Evolutionary conservation across 2,797 vertebrate species (phyloP), one percentile per base, ranked within the genome.

Genomic region (Molossus molossus): DNA sequence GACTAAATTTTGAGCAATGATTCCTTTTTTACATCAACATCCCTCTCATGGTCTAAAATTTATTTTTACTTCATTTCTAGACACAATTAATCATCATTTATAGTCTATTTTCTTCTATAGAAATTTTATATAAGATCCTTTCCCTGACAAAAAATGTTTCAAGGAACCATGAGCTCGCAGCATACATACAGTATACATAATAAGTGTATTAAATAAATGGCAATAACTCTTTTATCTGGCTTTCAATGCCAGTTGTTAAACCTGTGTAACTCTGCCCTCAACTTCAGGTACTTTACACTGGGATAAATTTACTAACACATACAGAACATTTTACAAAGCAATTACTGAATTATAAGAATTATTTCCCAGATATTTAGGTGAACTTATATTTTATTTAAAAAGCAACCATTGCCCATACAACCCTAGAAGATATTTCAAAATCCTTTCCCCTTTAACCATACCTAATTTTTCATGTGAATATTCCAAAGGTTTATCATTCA

Each of bases 21-120:
- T 25, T 88, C 57, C 87, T 21, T 69, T 83, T 91, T 89, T 45
- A 76, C 27, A 90, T 37, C n/a, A 93, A 87, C 5, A 84, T 62
- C 15, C 40, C 40, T 5, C 83, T 90, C 55, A 72, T 25, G 7
- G n/a, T 94, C n/a, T 95, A 87, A 94, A 94, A n/a, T 76, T 86
- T 76, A 53, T 84, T 91, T 75, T 94, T 72, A 83, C n/a, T 69
- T 89, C 58, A 70, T 76, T 87, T 87, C 53, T 87, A 82, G 69
- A 77, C 29, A 70, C 33, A 85, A 69, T 3, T 18, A 10, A 85
- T 90, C 40, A 48, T 93, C 20, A 91, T 33, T 75, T 81, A 53
- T 3, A 95, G 15, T 65, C 20, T 72, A 4, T 55, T 89, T 87
- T 84, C 25, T 65, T 80, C 37, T 86, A 72, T 6, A 58, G 37